Evolutionary conservation across 2,797 vertebrate genomes (phyloP), one percentile per base, ranked within the genome.

Genomic region (Dendrocincla fuliginosa): DNA sequence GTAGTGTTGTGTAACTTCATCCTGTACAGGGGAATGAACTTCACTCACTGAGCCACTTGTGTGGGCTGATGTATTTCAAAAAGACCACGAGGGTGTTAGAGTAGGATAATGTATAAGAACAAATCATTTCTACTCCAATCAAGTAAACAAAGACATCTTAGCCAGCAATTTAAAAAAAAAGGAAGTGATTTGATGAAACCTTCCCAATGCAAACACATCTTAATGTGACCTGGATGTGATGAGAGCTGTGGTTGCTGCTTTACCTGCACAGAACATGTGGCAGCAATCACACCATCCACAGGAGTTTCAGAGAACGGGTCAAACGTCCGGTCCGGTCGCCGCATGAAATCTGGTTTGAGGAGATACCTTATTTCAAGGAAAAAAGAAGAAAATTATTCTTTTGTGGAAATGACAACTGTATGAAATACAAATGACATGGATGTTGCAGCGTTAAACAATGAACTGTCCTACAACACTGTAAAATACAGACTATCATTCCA

Each of bases 231-330:
- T 69, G 47, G 65, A 30, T 33, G 53, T 33, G 57, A 30, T 35
- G 35, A 19, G 63, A 78, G 75, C 53, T 68, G n/a, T 47, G 6
- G 6, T 9, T 24, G 85, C 33, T 53, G 44, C n/a, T 96, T 97
- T 94, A 99, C 99, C 99, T 99, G 99, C 8, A 99, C 99, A 23
- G 99, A 99, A 97, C 99, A 99, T 9, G 99, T 99, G 64, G 99
- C 99, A 88, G 99, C 99, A 71, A 99, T 99, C 27, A 99, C 99
- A 47, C 99, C 99, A 35, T 99, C 99, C 77, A 99, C 99, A 18
- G 99, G 99, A 3, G 99, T 99, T 97, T 99, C 99, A 70, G 99
- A 99, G 97, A 99, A 99, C 0, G 99, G 99, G 94, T 99, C 99
- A 85, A 99, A 99, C 9, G 99, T 99, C 89, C 99, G 96, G 97